Base-by-base conservation (phyloP, 1,140 invertebrate genomes). In the Halesus radiatus region DNA sequence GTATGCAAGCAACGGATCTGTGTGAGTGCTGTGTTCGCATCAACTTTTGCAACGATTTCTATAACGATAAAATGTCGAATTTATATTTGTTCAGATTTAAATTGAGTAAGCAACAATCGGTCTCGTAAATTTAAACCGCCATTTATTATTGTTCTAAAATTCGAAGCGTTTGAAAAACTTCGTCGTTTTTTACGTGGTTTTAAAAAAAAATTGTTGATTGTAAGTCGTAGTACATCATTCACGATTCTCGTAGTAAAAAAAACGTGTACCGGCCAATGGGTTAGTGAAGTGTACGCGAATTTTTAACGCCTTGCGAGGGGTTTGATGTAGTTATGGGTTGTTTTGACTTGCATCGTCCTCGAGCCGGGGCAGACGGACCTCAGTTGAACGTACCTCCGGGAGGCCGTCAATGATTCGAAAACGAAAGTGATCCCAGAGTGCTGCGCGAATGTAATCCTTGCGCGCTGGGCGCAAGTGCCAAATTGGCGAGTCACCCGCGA, bases 321-420 rank as follows among this genome's bases (percentile, higher is more conserved):
- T n/a, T 16, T 45, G n/a, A 18, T n/a, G 26, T 3, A 2, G 15
- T 58, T 76, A 76, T 60, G 60, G 75, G 8, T 45, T 22, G 45
- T 22, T 18, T 37, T 76, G 56, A 3, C 75, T 62, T 18, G 54
- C 56, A 23, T 1, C 54, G 4, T 13, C 16, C 13, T 32, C 23
- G 32, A n/a, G 16, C 22, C 50, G 45, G 15, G 54, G 60, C 54
- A 60, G 73, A 32, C 75, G 7, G 37, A 18, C 22, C 75, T 64
- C 56, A 23, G 53, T 58, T 76, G 26, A 62, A 64, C 32, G 32
- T n/a, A 20, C 45, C 45, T 56, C 52, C 52, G 52, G 52, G 50
- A 64, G 50, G 72, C 73, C 23, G 79, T 80, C 79, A 80, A 80
- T 80, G 79, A 64, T 77, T 74, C 68, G 81, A 82, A 82, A 82